A percentile compares a stretch with the other conserved stretches of the same genome.
These are phyloP conservation scores for Zaprionus davidi DNA, from an alignment of 1,140 invertebrate genomes.

Conservation along the genomic window DNA sequence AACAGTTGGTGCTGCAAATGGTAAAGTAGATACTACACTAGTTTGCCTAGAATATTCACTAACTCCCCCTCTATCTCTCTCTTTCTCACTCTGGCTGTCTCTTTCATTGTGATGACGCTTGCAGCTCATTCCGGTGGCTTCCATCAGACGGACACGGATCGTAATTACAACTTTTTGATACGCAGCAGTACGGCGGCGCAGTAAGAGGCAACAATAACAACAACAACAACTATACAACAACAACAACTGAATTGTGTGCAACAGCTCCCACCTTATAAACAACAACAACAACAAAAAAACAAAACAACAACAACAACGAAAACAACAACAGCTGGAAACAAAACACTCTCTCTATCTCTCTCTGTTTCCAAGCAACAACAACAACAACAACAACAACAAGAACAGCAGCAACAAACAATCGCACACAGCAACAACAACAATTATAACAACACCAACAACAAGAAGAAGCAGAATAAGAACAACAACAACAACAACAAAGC, in stretches of 20 bases:
- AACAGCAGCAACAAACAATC: conserved; percentile 21
- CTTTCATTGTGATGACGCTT: background rate
- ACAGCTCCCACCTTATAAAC: conserved; percentile 73
- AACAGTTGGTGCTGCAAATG: conserved; percentile 55
- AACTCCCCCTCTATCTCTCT: background rate
- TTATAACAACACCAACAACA: conserved; percentile 31
- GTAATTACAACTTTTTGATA: conserved; percentile 68
- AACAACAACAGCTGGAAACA: conserved; percentile 27
- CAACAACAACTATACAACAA: conserved; percentile 46
- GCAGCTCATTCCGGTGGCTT: conserved; percentile 47
- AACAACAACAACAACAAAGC: conserved; percentile 55
- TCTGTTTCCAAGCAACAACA: conserved; percentile 40
- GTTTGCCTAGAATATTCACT: background rate
- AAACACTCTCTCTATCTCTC: conserved; percentile 32
- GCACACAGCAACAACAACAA: conserved; percentile 47
- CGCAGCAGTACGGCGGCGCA: conserved; percentile 69
- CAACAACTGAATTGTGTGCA: conserved; percentile 78
- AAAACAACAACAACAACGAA: conserved; percentile 31
- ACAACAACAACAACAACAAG: conserved; percentile 37
- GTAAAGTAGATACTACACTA: conserved; percentile 34
- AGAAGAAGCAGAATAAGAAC: conserved; percentile 50
- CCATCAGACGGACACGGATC: conserved; percentile 71
- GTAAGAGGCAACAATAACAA: conserved; percentile 42
- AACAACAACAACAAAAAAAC: conserved; percentile 25
- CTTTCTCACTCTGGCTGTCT: background rate